A percentile compares a stretch with the other conserved stretches of the same genome.
Evolutionary conservation across 1,140 invertebrate genomes (phyloP).

Genomic region (Chrysomallon squamiferum): DNA sequence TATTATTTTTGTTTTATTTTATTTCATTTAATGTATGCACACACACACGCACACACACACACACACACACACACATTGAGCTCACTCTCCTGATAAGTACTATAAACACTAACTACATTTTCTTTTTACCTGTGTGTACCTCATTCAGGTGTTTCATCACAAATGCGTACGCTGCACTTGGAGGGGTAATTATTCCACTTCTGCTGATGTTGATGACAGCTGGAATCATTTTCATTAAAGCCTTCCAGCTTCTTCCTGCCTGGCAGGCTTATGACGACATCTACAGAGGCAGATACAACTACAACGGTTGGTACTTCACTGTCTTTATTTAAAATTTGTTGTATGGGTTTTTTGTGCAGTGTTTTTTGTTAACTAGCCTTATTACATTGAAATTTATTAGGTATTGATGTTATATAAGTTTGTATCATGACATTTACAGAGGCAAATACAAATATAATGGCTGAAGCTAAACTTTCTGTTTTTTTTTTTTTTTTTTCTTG

Average conservation of each 20-base stretch:
- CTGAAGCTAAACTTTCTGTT: too few relatives aligned
- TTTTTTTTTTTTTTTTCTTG: too few relatives aligned
- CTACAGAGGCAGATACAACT: slow-evolving; percentile 55
- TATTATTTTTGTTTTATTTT: too few relatives aligned
- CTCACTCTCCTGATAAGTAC: too few relatives aligned
- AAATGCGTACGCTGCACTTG: slow-evolving; percentile 52
- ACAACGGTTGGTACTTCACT: slow-evolving; percentile 40
- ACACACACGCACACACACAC: neutral
- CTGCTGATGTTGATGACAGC: slow-evolving; percentile 47
- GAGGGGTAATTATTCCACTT: slow-evolving; percentile 52
- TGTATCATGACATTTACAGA: too few relatives aligned
- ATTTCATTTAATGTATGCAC: neutral
- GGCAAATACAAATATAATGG: too few relatives aligned
- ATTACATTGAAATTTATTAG: too few relatives aligned
- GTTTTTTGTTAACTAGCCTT: neutral
- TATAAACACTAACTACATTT: too few relatives aligned
- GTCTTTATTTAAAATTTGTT: neutral
- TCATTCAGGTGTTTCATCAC: slow-evolving; percentile 61
- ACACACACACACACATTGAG: too few relatives aligned
- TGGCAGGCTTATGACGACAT: slow-evolving; percentile 62
- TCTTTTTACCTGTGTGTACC: too few relatives aligned
- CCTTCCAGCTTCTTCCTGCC: slow-evolving; percentile 53
- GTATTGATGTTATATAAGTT: too few relatives aligned
- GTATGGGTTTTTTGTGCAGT: neutral
- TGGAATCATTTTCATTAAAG: slow-evolving; percentile 52